Base-by-base conservation (phyloP, 2,888 invertebrate species). In the Aromia moschata region DNA sequence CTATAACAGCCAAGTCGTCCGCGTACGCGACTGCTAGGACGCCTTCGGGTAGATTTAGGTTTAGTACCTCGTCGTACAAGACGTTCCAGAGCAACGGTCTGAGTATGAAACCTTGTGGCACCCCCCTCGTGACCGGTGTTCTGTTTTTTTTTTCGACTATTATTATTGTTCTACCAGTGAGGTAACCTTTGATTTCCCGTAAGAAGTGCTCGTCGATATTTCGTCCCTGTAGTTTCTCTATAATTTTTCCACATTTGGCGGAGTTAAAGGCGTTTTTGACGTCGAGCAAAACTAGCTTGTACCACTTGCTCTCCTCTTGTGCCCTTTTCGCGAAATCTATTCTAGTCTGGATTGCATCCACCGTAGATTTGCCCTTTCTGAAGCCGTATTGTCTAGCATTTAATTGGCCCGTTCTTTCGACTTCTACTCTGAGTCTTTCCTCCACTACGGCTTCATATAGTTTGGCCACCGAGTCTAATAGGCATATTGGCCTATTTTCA, bases 1-100 rank as follows among this genome's bases (percentile, higher is more conserved):
- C 1, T 52, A 40, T n/a, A 49, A 12, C 18, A 54, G 12, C 45
- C 20, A 54, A n/a, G 49, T 62, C 54, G 40, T 58, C 49, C 25
- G 44, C 57, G 43, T 43, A 37, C 4, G 51, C 47, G 0, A 51
- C 46, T 12, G 61, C 2, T 4, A 16, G 9, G 1, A 56, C 14
- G 2, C 31, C 36, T 2, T 10, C 15, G 0, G n/a, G 33, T n/a
- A 44, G 3, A 1, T 37, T 11, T 1, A 45, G 18, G 11, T 17
- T 0, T 12, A 57, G 37, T 5, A 51, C 43, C 20, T 30, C 12
- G 12, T 58, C 58, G 10, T 58, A 53, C 16, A 55, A 4, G 2
- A 37, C 14, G 25, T 55, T 55, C 55, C 55, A 55, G 3, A 55
- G 25, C 1, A 15, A 20, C 0, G 55, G 55, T 7, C 55, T 46